Evolutionary conservation across 2,113 vertebrate species (phyloP), one percentile per base, ranked within the genome.

Genomic region (Crotalus helleri): DNA sequence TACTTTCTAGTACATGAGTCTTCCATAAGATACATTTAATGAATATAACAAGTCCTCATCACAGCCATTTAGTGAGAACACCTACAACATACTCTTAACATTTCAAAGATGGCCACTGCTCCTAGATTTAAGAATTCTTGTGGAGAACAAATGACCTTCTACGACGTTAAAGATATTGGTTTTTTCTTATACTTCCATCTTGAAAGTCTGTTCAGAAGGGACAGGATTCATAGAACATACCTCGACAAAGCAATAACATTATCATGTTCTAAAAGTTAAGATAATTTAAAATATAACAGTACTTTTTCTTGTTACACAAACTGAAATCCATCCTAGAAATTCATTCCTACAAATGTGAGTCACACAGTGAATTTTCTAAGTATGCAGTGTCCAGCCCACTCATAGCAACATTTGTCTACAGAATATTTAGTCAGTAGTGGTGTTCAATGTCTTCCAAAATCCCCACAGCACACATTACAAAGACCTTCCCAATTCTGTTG

Each of bases 361-460:
- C 91, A 90, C 81, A 21, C 51, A 89, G 51, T 57, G 64, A 88
- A 54, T 44, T 92, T 87, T 87, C 17, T 51, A 0, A 15, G 54
- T 3, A 85, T 69, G 23, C 51, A 0, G 0, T 55, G 26, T 0
- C 0, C 29, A 23, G 61, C 74, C 33, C 39, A 58, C 29, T n/a
- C 17, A 21, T 49, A 17, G n/a, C 33, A 88, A n/a, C 12, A 44
- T 85, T 89, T 92, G 49, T 92, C 44, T 92, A 29, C 89, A 91
- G 57, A 94, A 21, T 26, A 46, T 92, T 55, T 85, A 87, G 0
- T 58, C n/a, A 92, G 64, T 39, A 91, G 21, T 3, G 2, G 61
- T 53, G 26, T 59, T 91, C 59, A 12, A 51, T 13, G 33, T 87
- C 24, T 29, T 54, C 10, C 59, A 55, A 64, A 39, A 12, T 39